Base-by-base conservation (phyloP, 23 tunicate genomes). In the Corella eumyota region DNA sequence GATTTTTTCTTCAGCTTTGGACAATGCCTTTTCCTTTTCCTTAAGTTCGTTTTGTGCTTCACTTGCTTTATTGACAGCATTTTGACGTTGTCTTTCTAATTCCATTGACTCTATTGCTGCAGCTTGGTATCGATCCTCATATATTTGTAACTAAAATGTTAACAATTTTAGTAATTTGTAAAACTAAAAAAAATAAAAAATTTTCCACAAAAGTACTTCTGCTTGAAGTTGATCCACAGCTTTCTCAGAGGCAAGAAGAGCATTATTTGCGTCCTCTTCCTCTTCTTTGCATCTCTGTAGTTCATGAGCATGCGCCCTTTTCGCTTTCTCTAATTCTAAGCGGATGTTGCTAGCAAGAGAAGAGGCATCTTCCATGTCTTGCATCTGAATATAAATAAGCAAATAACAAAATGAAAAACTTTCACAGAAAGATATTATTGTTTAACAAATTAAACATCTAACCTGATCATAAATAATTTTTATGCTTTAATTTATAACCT, bases 361-460 rank as follows among this genome's bases (percentile, higher is more conserved):
- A 50, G 62, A 32, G 28, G 72, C 73, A 20, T 75, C 82, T n/a
- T 75, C 73, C 67, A 66, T 57, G 44, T 65, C 70, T 22, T 64
- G 38, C 55, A 74, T 44, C 80, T 74, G 61, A 9, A 15, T 9
- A 11, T 11, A 9, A 11, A 40, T 40, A 40, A 40, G 6, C 23
- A 25, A 51, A 9, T 51, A 19, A 11, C 22, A 9, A 11, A 9
- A 51, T 51, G 57, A 51, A 51, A 9, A 51, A 19, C 15, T n/a
- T 51, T n/a, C 57, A 51, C 23, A 27, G 57, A 19, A 51, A 11
- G 27, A 25, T 27, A 51, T 51, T 5, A 51, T 27, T 27, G 27
- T 27, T 27, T 19, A 11, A 51, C 48, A 40, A 11, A 11, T 15
- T 40, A n/a, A n/a, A n/a, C 48, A 40, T 15, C 48, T 40, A 40